Evolutionary conservation across 2,888 invertebrate species (phyloP).

Genomic region (Timema cristinae): DNA sequence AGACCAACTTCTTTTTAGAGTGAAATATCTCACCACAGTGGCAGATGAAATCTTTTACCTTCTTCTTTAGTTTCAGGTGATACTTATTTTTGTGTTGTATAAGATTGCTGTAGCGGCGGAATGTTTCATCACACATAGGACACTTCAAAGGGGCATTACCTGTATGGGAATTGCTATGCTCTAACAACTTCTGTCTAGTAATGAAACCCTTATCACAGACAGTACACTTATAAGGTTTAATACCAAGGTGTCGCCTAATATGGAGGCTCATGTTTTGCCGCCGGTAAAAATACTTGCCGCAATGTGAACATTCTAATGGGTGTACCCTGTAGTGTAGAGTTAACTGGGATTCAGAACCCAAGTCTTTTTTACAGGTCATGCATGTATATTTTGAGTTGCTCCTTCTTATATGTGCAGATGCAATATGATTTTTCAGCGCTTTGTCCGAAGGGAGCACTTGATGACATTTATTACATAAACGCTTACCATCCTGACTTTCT

Average conservation of each 20-base stretch:
- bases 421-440: constrained; percentile 40
- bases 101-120: constrained; percentile 78
- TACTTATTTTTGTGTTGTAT: constrained; percentile 78
- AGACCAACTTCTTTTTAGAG: constrained; percentile 75
- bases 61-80: constrained; percentile 68
- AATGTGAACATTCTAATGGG: constrained; percentile 76
- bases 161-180: constrained; percentile 79
- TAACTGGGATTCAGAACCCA: constrained; percentile 62
- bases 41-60: constrained; percentile 69
- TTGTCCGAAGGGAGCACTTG: constrained; percentile 42
- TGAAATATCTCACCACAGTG: constrained; percentile 78
- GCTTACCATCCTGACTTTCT: constrained; percentile 38
- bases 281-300: constrained; percentile 73
- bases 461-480: constrained; percentile 41
- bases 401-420: constrained; percentile 37
- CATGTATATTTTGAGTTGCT: constrained; percentile 47
- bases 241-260: constrained; percentile 73
- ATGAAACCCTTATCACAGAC: constrained; percentile 78
- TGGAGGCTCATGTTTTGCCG: constrained; percentile 73
- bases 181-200: constrained; percentile 74
- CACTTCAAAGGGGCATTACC: constrained; percentile 78
- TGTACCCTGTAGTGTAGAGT: constrained; percentile 68
- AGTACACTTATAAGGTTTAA: constrained; percentile 71
- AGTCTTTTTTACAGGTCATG: constrained; percentile 61
- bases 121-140: constrained; percentile 72